Evolutionary conservation across 2,888 invertebrate genomes (phyloP).

Genomic region (Drosophila anomalata): DNA sequence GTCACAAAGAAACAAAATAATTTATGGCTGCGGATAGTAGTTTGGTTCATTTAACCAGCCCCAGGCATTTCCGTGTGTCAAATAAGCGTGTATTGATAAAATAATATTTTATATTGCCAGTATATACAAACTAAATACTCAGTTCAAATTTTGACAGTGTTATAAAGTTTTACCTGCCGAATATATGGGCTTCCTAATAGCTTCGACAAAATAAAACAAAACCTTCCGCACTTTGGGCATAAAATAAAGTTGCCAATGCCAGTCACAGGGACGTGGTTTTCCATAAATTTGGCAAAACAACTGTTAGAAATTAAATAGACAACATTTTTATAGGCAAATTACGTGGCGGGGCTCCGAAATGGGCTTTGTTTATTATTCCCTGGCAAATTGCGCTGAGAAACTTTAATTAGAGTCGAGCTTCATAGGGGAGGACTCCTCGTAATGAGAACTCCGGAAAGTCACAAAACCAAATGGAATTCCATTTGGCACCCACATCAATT

Average conservation of each 20-base stretch:
- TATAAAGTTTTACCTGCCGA: background rate
- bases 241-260: conserved; percentile 11
- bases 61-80: background rate
- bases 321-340: conserved; percentile 54
- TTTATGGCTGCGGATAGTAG: conserved; percentile 26
- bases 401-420: conserved; percentile 40
- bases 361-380: conserved; percentile 35
- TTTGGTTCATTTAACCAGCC: conserved; percentile 12
- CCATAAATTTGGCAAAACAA: conserved; percentile 50
- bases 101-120: background rate
- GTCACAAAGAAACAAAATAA: conserved; percentile 24
- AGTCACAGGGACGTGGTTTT: conserved; percentile 23
- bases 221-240: conserved; percentile 1
- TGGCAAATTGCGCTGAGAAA: conserved; percentile 25
- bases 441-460: conserved; percentile 14
- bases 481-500: conserved; percentile 26
- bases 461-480: conserved; percentile 28
- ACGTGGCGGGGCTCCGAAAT: conserved; percentile 51
- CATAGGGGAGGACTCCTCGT: conserved; percentile 1
- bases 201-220: background rate
- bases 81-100: background rate
- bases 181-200: too few species aligned
- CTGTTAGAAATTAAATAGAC: conserved; percentile 47
- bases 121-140: background rate
- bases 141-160: background rate